Base-by-base conservation (phyloP, 2,888 invertebrate genomes). In the Pandemis heparana region DNA sequence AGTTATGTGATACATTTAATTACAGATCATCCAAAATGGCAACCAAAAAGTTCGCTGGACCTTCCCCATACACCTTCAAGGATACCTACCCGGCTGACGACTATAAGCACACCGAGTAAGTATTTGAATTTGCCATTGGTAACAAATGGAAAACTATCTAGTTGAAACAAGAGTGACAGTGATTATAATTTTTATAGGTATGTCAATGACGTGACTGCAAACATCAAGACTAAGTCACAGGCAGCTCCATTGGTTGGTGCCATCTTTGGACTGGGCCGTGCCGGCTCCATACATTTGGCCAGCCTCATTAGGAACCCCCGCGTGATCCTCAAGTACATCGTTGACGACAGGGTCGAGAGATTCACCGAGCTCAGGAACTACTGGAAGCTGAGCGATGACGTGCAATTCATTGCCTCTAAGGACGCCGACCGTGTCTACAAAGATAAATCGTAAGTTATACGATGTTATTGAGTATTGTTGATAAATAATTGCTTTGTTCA, bases 201-300 rank as follows among this genome's bases (percentile, higher is more conserved):
- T 77, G 75, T 89, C 7, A 85, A 91, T 68, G 89, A 95, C 77
- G 79, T 93, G 1, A 82, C 82, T 1, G 77, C 89, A 14, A 87
- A 89, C 77, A 80, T 83, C 56, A 80, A 79, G 9, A 77, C 80
- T 0, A 82, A 80, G 66, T 75, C 77, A 1, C 72, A 76, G 3
- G 84, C 82, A 0, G 76, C 84, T 1, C 86, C 90, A 0, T 79
- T 95, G 1, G 92, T 91, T 5, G 83, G 92, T 0, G 96, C 96
- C 5, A 85, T 96, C 32, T 96, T 96, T 77, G 96, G 96, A 0
- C 85, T 95, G 1, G 96, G 96, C 1, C 93, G 96, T 43, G 96
- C 96, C 2, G 96, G 96, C 0, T 95, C 95, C 65, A 96, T 96
- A 75, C 96, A 96, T 79, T 83, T 96, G 75, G 77, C 85, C 14